These are phyloP conservation scores for Lerista edwardsae DNA, from an alignment of 2,797 vertebrate species.

Conservation along the genomic window DNA sequence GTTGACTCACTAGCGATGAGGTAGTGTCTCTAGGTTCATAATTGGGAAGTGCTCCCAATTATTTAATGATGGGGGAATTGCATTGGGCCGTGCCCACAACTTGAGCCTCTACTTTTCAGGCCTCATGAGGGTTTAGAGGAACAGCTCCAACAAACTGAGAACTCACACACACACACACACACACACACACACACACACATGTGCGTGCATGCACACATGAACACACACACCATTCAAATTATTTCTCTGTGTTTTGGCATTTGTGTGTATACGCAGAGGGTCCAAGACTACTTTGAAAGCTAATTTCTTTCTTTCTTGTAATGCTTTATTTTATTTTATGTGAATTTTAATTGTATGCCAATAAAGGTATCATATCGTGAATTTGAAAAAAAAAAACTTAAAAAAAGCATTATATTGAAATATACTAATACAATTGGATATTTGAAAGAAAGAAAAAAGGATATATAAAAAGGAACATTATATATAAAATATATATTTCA, in stretches of 20 bases:
- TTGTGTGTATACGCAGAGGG: constrained; percentile 17
- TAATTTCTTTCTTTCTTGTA: neutral
- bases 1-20: constrained; percentile 67
- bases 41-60: constrained; percentile 60
- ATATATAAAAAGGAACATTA: no score
- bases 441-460: no score
- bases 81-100: constrained; percentile 54
- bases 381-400: no score
- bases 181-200: no score
- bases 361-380: no score
- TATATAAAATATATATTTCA: no score
- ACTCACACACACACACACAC: constrained; percentile 3
- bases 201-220: no score
- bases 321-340: no score
- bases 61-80: constrained; percentile 67
- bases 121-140: constrained; percentile 30
- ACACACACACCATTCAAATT: neutral
- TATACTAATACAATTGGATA: no score
- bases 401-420: no score
- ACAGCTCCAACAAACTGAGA: constrained; percentile 50
- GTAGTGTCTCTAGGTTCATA: constrained; percentile 63
- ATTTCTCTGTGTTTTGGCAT: constrained; percentile 25
- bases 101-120: constrained; percentile 55
- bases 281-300: neutral
- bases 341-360: no score